A percentile compares a stretch with the other conserved stretches of the same genome.
These are phyloP conservation scores for Percopsis transmontana DNA, from an alignment of 2,113 vertebrate genomes.

Conservation along the genomic window DNA sequence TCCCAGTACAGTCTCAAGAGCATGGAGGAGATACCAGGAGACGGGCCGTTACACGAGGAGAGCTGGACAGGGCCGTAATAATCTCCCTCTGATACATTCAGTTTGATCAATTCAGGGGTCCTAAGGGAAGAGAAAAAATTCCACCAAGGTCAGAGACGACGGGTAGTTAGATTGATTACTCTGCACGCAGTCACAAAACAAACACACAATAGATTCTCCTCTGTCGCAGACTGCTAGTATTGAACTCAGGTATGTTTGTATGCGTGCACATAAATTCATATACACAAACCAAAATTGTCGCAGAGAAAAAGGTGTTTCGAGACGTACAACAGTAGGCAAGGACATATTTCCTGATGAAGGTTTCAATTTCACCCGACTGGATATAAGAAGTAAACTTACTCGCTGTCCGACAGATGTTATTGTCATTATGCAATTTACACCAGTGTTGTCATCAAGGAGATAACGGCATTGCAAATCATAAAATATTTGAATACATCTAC, in stretches of 20 bases:
- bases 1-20: too few relatives aligned
- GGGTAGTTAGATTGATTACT: slow-evolving; percentile 48
- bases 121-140: slow-evolving; percentile 8
- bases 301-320: not conserved
- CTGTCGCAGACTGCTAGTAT: slow-evolving; percentile 25
- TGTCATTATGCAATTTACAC: slow-evolving; percentile 43
- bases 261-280: not conserved
- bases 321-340: not conserved
- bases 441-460: slow-evolving; percentile 34
- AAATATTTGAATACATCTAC: slow-evolving; percentile 34
- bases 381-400: slow-evolving; percentile 37
- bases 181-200: slow-evolving; percentile 21
- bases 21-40: too few relatives aligned
- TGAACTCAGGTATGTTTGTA: not conserved
- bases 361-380: slow-evolving; percentile 40
- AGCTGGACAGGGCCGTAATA: slow-evolving; percentile 41
- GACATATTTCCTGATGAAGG: not conserved
- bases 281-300: not conserved
- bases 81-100: slow-evolving; percentile 45
- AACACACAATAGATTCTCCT: slow-evolving; percentile 43
- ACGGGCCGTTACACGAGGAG: too few relatives aligned
- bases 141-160: slow-evolving; percentile 44
- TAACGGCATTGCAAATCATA: slow-evolving; percentile 32
- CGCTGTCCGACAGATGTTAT: slow-evolving; percentile 29
- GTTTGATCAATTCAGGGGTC: slow-evolving; percentile 37